A percentile compares a stretch with the other conserved stretches of the same genome.
Conservation (phyloP, 2,113 vertebrate genomes). For the Mugil cephalus region DNA sequence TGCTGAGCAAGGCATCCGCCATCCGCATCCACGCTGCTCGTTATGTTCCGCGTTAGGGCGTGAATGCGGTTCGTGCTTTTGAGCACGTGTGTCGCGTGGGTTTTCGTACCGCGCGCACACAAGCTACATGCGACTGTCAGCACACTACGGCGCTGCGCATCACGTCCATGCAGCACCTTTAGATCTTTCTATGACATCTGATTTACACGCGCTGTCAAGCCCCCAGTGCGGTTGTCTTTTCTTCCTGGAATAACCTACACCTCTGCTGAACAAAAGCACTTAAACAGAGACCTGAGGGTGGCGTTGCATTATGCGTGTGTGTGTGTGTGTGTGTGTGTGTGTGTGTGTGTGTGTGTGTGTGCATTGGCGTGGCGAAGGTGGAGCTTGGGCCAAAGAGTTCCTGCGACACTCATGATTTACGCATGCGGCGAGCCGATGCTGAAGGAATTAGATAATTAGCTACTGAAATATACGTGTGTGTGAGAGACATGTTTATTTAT, state of each 20-base stretch:
- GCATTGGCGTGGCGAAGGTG: slow-evolving; percentile 12
- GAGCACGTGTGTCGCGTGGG: slow-evolving; percentile 22
- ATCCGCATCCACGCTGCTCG: slow-evolving; percentile 29
- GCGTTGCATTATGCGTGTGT: slow-evolving; percentile 11
- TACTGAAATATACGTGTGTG: slow-evolving; percentile 43
- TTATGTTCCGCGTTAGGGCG: slow-evolving; percentile 45
- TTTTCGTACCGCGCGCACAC: slow-evolving; percentile 4
- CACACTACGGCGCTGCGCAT: slow-evolving; percentile 59
- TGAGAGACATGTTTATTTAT: slow-evolving; percentile 35
- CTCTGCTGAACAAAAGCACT: slow-evolving; percentile 46
- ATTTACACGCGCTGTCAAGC: slow-evolving; percentile 79
- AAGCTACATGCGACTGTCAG: slow-evolving; percentile 61
- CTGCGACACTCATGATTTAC: slow-evolving; percentile 67
- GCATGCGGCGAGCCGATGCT: slow-evolving; percentile 42
- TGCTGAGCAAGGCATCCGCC: slow-evolving; percentile 63
- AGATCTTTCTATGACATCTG: slow-evolving; percentile 76
- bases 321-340: slow-evolving; percentile 14
- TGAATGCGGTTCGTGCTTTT: slow-evolving; percentile 1
- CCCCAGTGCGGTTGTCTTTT: slow-evolving; percentile 64
- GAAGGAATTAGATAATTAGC: slow-evolving; percentile 74
- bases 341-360: not conserved
- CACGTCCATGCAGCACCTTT: slow-evolving; percentile 72
- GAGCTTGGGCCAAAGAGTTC: slow-evolving; percentile 51
- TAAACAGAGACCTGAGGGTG: slow-evolving; percentile 57
- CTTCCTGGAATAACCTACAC: slow-evolving; percentile 76